Evolutionary conservation across 1,140 invertebrate species (phyloP), one percentile per base, ranked within the genome.

Genomic region (Anoplolepis gracilipes): DNA sequence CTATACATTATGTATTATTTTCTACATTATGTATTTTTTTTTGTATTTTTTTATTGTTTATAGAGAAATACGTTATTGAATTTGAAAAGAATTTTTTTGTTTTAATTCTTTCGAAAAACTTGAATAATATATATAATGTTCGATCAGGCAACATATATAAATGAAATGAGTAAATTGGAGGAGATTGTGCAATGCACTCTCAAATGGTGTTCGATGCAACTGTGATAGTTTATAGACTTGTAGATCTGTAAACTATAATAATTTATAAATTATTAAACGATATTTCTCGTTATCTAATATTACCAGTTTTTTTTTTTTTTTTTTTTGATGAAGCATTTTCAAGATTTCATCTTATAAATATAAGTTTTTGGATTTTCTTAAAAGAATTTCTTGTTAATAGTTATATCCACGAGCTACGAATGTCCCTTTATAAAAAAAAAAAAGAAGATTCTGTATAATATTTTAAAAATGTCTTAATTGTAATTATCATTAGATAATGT

Each of bases 191-290:
- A 25, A 36, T 79, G 46, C 33, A 67, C 10, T 16, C 10, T 16
- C 13, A 11, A 49, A 77, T 19, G 28, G 25, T 36, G 42, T 67
- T 79, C 30, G 62, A 69, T 55, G n/a, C 61, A 55, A 67, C 22
- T 79, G 61, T 79, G 46, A 75, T 75, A 59, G 13, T 75, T 75
- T 39, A 61, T 61, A 59, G 30, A 73, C 33, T 39, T 67, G 5
- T 33, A 1, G 5, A 22, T 65, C 33, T 65, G 19, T 65, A 36
- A 62, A 62, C 28, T 62, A 30, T 64, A 30, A 72, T 72, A 49
- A 25, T 59, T 64, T 28, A 39, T 70, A 49, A 0, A 53, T 64
- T 13, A 67, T 79, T 25, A 67, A 55, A 79, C 39, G 25, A 55
- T 67, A 55, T 16, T 36, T 36, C 13, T 67, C 10, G 19, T 67